Percentiles rank a stretch among this genome's conserved stretches.
Conservation (phyloP, 1,140 invertebrate genomes). For the Halotydeus destructor region DNA sequence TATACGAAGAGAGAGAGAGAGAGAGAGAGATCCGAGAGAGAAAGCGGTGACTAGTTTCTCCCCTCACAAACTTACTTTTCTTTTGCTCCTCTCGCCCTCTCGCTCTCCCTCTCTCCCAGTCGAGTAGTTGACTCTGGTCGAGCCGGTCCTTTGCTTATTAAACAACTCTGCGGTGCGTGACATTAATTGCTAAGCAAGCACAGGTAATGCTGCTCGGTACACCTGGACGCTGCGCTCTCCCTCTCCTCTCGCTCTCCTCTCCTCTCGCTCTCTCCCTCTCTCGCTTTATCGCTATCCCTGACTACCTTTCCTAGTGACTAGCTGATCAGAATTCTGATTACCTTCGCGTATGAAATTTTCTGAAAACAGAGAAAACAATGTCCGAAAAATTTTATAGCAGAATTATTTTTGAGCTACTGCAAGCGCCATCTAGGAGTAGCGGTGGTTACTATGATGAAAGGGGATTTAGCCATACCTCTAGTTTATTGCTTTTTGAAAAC, state of each 20-base stretch:
- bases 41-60: not conserved
- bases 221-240: not conserved
- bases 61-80: not conserved
- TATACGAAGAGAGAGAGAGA: not conserved
- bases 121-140: too few species aligned
- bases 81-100: not conserved
- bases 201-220: not conserved
- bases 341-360: too few species aligned
- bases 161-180: not conserved
- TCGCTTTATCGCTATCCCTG: not conserved
- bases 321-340: not conserved
- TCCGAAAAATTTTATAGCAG: too few species aligned
- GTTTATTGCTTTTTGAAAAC: too few species aligned
- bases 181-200: not conserved
- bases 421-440: too few species aligned
- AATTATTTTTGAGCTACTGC: too few species aligned
- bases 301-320: not conserved
- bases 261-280: not conserved
- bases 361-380: too few species aligned
- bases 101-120: too few species aligned
- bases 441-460: too few species aligned
- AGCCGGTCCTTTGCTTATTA: too few species aligned
- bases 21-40: not conserved
- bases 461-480: too few species aligned
- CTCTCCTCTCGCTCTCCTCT: not conserved